These are phyloP conservation scores for Cassiopea andromeda DNA, from an alignment of 30 jellyfish, hydroid and myxozoan species.

Conservation along the genomic window DNA sequence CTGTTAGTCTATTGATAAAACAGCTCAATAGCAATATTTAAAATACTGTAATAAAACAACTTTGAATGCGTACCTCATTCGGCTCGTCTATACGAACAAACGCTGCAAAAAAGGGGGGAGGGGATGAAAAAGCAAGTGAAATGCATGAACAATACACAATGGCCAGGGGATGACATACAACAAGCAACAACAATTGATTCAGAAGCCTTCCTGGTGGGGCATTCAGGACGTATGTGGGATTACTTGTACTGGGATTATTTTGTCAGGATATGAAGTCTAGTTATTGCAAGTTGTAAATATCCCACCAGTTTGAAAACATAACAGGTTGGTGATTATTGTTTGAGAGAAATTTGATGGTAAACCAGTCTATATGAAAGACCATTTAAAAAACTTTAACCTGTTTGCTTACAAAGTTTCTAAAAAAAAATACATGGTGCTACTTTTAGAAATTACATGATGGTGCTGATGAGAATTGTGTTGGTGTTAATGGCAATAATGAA, in stretches of 20 bases:
- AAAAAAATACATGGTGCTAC: too few species aligned
- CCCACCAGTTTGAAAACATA: not conserved
- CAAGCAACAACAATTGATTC: too few species aligned
- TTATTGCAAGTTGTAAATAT: not conserved
- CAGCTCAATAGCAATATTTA: not conserved
- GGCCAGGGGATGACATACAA: too few species aligned
- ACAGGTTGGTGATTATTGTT: not conserved
- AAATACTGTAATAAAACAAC: not conserved
- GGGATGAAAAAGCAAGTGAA: too few species aligned
- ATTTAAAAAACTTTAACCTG: too few species aligned
- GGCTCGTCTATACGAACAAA: conserved; percentile 49
- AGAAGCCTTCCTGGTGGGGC: not conserved
- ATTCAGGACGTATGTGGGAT: not conserved
- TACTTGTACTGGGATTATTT: not conserved
- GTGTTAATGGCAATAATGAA: too few species aligned
- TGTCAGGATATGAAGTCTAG: not conserved
- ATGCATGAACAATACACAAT: too few species aligned
- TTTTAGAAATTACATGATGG: too few species aligned
- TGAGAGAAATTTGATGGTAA: not conserved
- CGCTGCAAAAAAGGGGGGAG: conserved; percentile 2
- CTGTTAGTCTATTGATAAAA: conserved; percentile 3
- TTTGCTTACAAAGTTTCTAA: too few species aligned
- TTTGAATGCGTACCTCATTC: conserved; percentile 27
- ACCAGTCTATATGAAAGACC: too few species aligned
- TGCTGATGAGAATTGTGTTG: too few species aligned